Percentiles rank a stretch among this genome's conserved stretches.
These are phyloP conservation scores for Rhynchopsitta pachyrhyncha DNA, from an alignment of 2,113 vertebrate genomes.

Conservation along the genomic window DNA sequence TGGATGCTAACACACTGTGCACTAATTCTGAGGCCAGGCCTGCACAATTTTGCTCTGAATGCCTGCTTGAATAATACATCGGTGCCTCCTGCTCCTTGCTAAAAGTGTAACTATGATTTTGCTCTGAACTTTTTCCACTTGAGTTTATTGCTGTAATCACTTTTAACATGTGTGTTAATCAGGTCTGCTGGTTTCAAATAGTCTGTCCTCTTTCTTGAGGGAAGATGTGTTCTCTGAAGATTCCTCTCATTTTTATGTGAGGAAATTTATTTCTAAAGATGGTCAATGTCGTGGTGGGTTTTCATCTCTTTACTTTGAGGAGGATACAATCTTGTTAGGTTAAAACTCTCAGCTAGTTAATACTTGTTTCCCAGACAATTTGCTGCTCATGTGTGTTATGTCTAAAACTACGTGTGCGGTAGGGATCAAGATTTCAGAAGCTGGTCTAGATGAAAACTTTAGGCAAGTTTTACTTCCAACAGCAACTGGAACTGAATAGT, in stretches of 20 bases:
- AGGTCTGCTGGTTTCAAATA: constrained; percentile 27
- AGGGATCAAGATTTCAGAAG: neutral
- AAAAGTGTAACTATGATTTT: constrained; percentile 66
- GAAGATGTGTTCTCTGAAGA: neutral
- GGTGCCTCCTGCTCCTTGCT: constrained; percentile 62
- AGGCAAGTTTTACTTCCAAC: neutral
- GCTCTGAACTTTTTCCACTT: constrained; percentile 53
- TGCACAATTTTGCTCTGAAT: constrained; percentile 70
- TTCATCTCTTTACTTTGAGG: neutral
- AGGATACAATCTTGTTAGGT: neutral
- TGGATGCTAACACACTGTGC: constrained; percentile 71
- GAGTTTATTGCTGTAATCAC: constrained; percentile 18
- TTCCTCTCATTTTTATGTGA: neutral
- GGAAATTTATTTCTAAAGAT: neutral
- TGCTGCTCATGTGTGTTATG: rapidly evolving
- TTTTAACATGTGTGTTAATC: constrained; percentile 54
- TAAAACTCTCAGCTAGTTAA: neutral
- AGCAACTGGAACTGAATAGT: neutral
- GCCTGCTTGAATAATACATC: constrained; percentile 70
- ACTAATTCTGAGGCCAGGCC: constrained; percentile 69
- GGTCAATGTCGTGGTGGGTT: neutral
- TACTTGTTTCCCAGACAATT: neutral
- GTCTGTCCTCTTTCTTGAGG: constrained; percentile 2
- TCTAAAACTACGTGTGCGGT: neutral
- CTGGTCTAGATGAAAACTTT: neutral